Base-by-base conservation (phyloP, 2,888 invertebrate species). In the Lasioglossum malachurum region DNA sequence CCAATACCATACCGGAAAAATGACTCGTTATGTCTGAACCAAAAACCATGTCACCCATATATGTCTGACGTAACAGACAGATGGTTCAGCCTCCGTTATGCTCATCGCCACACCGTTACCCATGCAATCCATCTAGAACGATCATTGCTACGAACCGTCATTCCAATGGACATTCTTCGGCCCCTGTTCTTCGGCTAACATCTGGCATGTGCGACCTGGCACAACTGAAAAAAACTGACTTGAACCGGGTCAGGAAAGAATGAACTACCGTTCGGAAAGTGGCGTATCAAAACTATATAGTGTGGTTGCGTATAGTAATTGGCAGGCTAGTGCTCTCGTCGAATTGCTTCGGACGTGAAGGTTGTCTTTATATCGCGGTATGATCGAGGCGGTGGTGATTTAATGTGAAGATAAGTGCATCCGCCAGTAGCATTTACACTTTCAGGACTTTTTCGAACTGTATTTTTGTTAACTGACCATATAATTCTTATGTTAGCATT, bases 151-250 rank as follows among this genome's bases (percentile, higher is more conserved):
- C 41, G 41, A 14, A 41, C 35, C 71, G 41, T 71, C 71, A 12
- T 41, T n/a, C 41, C 71, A 14, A n/a, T 41, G 38, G 4, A 41
- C 38, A 71, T 71, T 71, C 71, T n/a, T 14, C n/a, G 71, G 41
- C 2, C n/a, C n/a, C 3, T 38, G 71, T 71, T 71, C 71, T 41
- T 71, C n/a, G 71, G n/a, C 71, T 4, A 41, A 12, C 71, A 71
- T 71, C 71, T 71, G 71, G 71, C 71, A 23, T 71, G 38, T n/a
- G 71, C 71, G 71, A 41, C 71, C 71, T 71, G 71, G 14, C 41
- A 12, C n/a, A 41, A 71, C 41, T 14, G 69, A 41, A 71, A 69
- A 71, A n/a, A 71, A 57, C 12, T 57, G 57, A n/a, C 71, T 38
- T n/a, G 71, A 71, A n/a, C 5, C n/a, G n/a, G 71, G 71, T 41